These are phyloP conservation scores for Choloepus hoffmanni DNA, from an alignment of 2,113 vertebrate species.

Conservation along the genomic window DNA sequence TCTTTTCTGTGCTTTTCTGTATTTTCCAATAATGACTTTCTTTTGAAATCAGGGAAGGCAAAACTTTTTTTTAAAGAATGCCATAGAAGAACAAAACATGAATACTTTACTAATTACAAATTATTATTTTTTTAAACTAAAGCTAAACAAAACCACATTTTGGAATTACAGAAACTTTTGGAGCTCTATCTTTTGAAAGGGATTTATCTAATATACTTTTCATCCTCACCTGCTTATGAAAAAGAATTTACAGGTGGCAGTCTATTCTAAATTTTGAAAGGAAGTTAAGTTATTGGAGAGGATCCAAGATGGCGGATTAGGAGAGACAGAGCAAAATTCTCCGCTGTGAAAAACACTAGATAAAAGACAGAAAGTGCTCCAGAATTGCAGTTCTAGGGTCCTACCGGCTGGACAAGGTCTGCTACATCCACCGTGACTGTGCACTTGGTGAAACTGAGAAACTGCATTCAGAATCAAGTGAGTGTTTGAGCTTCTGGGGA, in stretches of 20 bases:
- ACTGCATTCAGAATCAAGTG: too few species aligned
- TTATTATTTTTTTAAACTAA: too few species aligned
- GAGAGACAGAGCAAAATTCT: too few species aligned
- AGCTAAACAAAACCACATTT: constrained; percentile 14
- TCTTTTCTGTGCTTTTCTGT: background rate
- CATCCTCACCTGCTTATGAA: constrained; percentile 14
- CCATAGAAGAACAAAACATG: constrained; percentile 10
- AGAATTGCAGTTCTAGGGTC: too few species aligned
- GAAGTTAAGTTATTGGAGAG: background rate
- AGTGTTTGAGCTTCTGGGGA: too few species aligned
- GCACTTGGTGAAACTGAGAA: too few species aligned
- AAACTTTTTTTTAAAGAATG: constrained; percentile 42
- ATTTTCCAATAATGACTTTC: background rate
- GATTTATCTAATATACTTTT: constrained; percentile 1
- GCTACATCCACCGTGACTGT: too few species aligned
- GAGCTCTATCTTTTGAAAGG: background rate
- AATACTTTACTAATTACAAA: background rate
- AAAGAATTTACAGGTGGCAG: background rate
- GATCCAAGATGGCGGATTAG: too few species aligned
- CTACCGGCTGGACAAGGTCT: too few species aligned
- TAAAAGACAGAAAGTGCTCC: too few species aligned
- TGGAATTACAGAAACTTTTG: constrained; percentile 3
- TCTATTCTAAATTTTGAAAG: constrained; percentile 13
- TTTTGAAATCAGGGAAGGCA: constrained; percentile 31
- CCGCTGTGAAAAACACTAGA: too few species aligned